Base-by-base conservation (phyloP, 1,140 invertebrate species). In the Cydia splendana region DNA sequence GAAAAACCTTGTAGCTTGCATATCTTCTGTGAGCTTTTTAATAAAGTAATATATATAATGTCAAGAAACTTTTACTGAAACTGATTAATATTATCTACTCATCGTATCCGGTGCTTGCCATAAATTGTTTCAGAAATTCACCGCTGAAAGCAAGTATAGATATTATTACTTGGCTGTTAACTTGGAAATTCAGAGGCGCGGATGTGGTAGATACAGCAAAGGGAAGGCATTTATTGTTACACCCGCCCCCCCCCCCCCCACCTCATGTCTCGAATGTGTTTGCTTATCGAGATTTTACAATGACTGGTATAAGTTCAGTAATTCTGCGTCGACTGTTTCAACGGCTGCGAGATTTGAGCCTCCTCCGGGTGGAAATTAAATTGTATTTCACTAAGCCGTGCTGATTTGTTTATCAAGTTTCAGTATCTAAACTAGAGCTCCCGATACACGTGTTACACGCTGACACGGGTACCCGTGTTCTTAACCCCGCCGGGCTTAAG, bases 201-300 rank as follows among this genome's bases (percentile, higher is more conserved):
- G 80, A 80, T 78, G 79, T 75, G 78, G 62, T 69, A 75, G 76
- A 76, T 78, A 45, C 24, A 76, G 83, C 81, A 83, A 82, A 82
- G 78, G 80, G 81, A 83, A 34, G 81, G 2, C 4, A 30, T 85
- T 86, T 86, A 81, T 80, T 48, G 76, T 81, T 62, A 76, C 79
- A 83, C 81, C 81, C 79, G 81, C 78, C 75, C 78, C 78, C 75
- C 79, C 81, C 78, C 75, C 78, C 78, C 75, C 78, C 75, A 76
- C 76, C 79, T 42, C 38, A 9, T 82, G 80, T 83, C 75, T 78
- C 53, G 53, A 67, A 79, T 79, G 75, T 81, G 78, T 81, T 80
- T 81, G 75, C 77, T 65, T 62, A 77, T 78, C 75, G 76, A 81
- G 78, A 78, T 81, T 78, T 81, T 81, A 77, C 79, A 81, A 76